phyloP scores from a whole-genome alignment of 2,113 vertebrate species.

The Cyprinodon tularosa region DNA sequence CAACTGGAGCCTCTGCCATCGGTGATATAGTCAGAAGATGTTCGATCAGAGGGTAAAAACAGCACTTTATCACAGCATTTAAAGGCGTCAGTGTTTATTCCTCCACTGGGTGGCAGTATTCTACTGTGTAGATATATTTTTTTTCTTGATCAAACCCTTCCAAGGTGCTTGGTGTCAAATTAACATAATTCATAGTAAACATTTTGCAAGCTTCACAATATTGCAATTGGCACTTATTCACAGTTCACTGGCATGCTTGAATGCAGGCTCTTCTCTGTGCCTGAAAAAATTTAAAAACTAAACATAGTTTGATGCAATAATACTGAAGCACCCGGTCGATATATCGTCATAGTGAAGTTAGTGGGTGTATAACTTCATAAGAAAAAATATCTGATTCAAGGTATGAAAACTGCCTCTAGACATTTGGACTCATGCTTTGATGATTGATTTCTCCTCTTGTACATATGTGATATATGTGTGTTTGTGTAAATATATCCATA shows the following conservation, averaged over 20 bases:
- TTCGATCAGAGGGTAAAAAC: conserved; percentile 15
- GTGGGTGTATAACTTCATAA: conserved; percentile 8
- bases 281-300: background rate
- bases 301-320: conserved; percentile 49
- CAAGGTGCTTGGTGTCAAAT: conserved; percentile 52
- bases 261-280: conserved; percentile 12
- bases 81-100: background rate
- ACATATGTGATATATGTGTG: conserved; percentile 69
- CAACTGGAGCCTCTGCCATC: conserved; percentile 16
- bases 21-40: conserved; percentile 29
- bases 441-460: conserved; percentile 66
- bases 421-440: conserved; percentile 50
- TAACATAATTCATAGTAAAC: conserved; percentile 53
- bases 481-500: conserved; percentile 33
- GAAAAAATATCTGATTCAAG: conserved; percentile 20
- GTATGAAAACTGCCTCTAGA: conserved; percentile 39
- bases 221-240: background rate
- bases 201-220: conserved; percentile 20
- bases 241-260: conserved; percentile 10
- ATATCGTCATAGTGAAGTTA: conserved; percentile 10
- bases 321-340: conserved; percentile 12
- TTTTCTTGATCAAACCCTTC: conserved; percentile 18
- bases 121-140: conserved; percentile 26
- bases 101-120: conserved; percentile 68
- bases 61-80: conserved; percentile 42